Base-by-base conservation (phyloP, 1,140 invertebrate species). In the Phymastichus coffea region DNA sequence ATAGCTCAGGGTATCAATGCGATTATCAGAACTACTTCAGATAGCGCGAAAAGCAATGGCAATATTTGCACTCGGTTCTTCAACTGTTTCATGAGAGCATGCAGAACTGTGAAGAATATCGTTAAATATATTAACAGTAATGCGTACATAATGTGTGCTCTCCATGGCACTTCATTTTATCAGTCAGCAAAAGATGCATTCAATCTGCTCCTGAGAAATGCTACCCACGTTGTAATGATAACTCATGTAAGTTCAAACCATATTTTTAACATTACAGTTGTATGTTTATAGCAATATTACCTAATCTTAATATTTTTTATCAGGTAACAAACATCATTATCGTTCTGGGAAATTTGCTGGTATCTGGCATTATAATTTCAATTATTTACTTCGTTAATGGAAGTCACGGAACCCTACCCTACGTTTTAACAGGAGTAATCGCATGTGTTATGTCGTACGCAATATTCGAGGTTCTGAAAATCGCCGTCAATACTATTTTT, bases 401-500 rank as follows among this genome's bases (percentile, higher is more conserved):
- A 28, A 30, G 60, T 86, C 84, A 70, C 84, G 83, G 67, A 70
- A 84, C 33, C 72, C 82, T 9, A 82, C 83, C 17, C 70, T 83
- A 4, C n/a, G 67, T 80, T 25, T 66, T 82, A 4, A 77, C 84
- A 17, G 69, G 66, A 0, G 57, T 87, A 40, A 86, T 84, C 22
- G 80, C 86, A 1, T 73, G 63, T 30, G 77, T 88, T 20, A 83
- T 90, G 9, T 49, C 57, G 0, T 58, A 43, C 20, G 82, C 91
- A 46, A 98, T 98, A 82, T 98, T 98, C 78, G 86, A 86, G 59
- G 95, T 98, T 1, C 97, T 97, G 75, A 87, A 87, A 0, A 95
- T 95, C 87, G 95, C 94, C 10, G 92, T 98, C 2, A 94, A 98
- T 71, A 98, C 96, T 0, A 75, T 98, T 30, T 98, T 98, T 78